phyloP scores from a whole-genome alignment of 2,797 vertebrate species.

The Sarcoramphus papa region DNA sequence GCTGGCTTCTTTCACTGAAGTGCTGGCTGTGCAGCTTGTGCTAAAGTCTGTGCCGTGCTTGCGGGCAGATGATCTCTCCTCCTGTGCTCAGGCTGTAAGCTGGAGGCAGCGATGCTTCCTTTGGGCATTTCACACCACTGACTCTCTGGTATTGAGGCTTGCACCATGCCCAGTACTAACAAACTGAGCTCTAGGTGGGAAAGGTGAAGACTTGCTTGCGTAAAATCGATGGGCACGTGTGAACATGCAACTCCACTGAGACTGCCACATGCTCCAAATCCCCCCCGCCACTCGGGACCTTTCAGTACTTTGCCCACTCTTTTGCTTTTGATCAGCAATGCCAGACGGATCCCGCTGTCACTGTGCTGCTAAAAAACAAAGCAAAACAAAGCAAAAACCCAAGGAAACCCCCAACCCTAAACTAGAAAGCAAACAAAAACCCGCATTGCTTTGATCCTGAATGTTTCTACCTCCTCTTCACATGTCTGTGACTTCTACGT shows the following conservation, averaged over 20 bases:
- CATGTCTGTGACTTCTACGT: background rate
- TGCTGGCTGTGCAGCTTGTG: background rate
- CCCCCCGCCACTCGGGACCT: accelerated
- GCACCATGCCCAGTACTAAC: background rate
- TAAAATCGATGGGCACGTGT: accelerated
- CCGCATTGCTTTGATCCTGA: background rate
- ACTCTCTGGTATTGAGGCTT: background rate
- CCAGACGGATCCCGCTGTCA: background rate
- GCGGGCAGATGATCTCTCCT: background rate
- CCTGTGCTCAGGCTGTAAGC: background rate
- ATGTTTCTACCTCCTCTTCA: background rate
- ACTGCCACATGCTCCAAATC: accelerated
- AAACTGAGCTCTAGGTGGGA: background rate
- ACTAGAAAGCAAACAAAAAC: background rate
- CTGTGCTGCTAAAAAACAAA: background rate
- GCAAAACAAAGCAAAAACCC: background rate
- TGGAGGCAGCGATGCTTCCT: background rate
- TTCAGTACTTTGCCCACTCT: background rate
- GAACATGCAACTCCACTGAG: accelerated
- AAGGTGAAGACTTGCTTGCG: background rate
- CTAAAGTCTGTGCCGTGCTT: background rate
- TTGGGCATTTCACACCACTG: background rate
- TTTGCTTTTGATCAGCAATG: background rate
- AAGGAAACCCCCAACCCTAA: background rate
- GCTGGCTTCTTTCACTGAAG: background rate